Base-by-base conservation (phyloP, 2,888 invertebrate species). In the Metalampra italica region DNA sequence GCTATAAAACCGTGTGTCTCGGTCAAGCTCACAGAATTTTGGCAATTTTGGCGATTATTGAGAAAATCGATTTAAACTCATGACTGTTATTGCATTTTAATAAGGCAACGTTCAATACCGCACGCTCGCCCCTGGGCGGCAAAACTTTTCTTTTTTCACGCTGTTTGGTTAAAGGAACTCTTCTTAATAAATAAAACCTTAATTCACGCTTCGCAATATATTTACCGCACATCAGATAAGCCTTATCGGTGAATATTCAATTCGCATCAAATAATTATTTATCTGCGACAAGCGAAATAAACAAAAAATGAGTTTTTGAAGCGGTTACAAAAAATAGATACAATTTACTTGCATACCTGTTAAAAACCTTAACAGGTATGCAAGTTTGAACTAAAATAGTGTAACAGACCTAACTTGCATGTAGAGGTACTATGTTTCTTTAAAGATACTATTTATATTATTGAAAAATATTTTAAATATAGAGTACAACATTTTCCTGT, bases 81-180 rank as follows among this genome's bases (percentile, higher is more conserved):
- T 62, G 65, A 69, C 62, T 75, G 74, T 80, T 78, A 79, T 78
- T 73, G 74, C 78, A 66, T 74, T 79, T 75, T 79, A 81, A 78
- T 79, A 78, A 76, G 77, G 59, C 56, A 55, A 56, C 62, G 61
- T 60, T 51, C 54, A 48, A 59, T 62, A 66, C 54, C 42, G 57
- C 61, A 63, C 64, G 51, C 49, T 55, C 40, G 34, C 65, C 71
- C 68, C 50, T 50, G 50, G 68, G 70, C 66, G 47, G 50, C 46
- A 50, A 56, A 51, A 48, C 49, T 36, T 39, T 50, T 42, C 32
- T 57, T 56, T 55, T 50, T 54, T 59, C 60, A 52, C 54, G 60
- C 57, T 71, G 64, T 75, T 71, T 75, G 65, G 56, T 54, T 59
- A 55, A 52, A 57, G 62, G 51, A 53, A 64, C 45, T 46, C 43